Base-by-base conservation (phyloP, 2,888 invertebrate species). In the Athetis lepigone region DNA sequence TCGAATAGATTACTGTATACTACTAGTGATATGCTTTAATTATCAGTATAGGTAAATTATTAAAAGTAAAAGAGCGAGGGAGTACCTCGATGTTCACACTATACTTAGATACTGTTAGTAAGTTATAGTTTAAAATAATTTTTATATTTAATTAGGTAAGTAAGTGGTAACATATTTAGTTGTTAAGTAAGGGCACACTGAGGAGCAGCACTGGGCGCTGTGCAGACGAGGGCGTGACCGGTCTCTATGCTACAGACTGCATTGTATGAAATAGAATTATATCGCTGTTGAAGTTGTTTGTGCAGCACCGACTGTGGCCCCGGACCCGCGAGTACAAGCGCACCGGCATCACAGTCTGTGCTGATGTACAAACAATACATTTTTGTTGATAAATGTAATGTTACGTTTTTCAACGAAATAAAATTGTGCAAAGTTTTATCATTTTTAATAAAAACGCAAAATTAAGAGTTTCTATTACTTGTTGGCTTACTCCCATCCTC, bases 391-490 rank as follows among this genome's bases (percentile, higher is more conserved):
- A 76, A 81, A 77, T 84, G 80, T 86, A 83, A 86, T 90, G 93
- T 93, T 93, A 92, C 83, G 92, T 92, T 91, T 90, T 88, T 67
- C 74, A 86, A 88, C 83, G 80, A 83, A 84, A 87, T 83, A 85
- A 87, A 81, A 80, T 87, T 86, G 86, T 85, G 81, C 73, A 89
- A 91, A 85, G 89, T 90, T 93, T 92, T 93, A 92, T 90, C 85
- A 88, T 93, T 93, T 92, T 80, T 90, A 93, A 91, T 94, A 93
- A 93, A 93, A 90, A 84, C 61, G 56, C 52, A 75, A 77, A 86
- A 25, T 5, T 64, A 79, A 77, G 74, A 16, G 13, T 16, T 19
- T 49, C 71, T 65, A 75, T 66, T 76, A 63, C 21, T 23, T 36
- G 8, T 25, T 18, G 4, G 9, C 8, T n/a, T n/a, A n/a, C n/a